A percentile compares a stretch with the other conserved stretches of the same genome.
Conservation (phyloP, 2,113 vertebrate genomes). For the Gobius niger region DNA sequence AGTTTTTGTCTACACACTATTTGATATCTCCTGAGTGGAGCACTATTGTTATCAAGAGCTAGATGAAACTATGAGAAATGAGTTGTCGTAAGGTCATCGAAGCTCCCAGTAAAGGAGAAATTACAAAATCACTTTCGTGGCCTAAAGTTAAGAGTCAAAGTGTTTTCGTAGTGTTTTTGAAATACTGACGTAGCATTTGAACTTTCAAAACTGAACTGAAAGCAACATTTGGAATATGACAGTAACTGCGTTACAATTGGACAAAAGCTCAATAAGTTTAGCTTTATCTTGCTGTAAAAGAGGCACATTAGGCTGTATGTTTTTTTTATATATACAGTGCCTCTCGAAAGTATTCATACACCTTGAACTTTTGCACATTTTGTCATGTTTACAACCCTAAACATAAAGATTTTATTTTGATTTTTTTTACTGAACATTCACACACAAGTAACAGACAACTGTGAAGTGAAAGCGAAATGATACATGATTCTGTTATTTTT, state of each 20-base stretch:
- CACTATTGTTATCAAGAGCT: neutral
- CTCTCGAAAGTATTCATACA: too few species aligned
- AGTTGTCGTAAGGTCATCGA: neutral
- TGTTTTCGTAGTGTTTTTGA: too few species aligned
- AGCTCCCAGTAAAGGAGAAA: neutral
- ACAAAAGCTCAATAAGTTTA: neutral
- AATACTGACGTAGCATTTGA: neutral
- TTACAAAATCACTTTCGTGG: neutral
- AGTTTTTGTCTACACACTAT: constrained; percentile 20
- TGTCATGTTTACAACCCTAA: too few species aligned
- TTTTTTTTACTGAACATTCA: too few species aligned
- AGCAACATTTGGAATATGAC: too few species aligned
- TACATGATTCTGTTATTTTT: too few species aligned
- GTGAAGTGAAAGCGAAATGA: too few species aligned
- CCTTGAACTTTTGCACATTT: too few species aligned
- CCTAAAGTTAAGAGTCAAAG: neutral
- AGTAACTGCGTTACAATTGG: neutral
- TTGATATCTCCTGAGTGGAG: constrained; percentile 21
- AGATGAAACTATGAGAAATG: constrained; percentile 4
- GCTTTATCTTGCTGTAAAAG: neutral
- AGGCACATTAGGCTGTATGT: neutral
- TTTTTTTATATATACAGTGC: too few species aligned
- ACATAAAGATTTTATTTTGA: too few species aligned
- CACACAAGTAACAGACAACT: too few species aligned
- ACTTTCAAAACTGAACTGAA: too few species aligned